Evolutionary conservation across 2,797 vertebrate genomes (phyloP).

Genomic region (Xiphophorus birchmanni): DNA sequence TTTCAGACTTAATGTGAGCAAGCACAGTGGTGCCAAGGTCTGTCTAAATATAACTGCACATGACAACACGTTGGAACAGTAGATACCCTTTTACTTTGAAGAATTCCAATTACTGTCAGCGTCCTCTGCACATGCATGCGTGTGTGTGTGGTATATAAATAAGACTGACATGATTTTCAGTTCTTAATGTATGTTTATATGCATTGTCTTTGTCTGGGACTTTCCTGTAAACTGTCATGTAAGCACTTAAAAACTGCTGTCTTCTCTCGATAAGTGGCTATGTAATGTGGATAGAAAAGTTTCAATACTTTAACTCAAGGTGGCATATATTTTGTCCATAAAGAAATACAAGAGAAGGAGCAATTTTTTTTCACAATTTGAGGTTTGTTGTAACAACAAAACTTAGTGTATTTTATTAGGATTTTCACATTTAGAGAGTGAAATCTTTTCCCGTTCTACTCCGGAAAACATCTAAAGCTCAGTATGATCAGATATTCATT

Average conservation of each 20-base stretch:
- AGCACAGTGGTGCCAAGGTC: slow-evolving; percentile 68
- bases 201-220: slow-evolving; percentile 18
- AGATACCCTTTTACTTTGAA: slow-evolving; percentile 80
- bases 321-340: slow-evolving; percentile 10
- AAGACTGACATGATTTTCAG: slow-evolving; percentile 45
- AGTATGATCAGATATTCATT: neutral
- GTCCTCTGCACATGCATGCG: slow-evolving; percentile 35
- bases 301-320: slow-evolving; percentile 42
- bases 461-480: neutral
- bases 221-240: slow-evolving; percentile 40
- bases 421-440: neutral
- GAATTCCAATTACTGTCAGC: slow-evolving; percentile 82
- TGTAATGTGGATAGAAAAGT: slow-evolving; percentile 30
- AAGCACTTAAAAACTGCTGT: slow-evolving; percentile 4
- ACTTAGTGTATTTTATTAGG: neutral
- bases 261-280: slow-evolving; percentile 31
- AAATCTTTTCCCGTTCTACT: neutral
- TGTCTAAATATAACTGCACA: slow-evolving; percentile 80
- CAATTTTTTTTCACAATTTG: neutral
- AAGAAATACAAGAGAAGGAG: neutral
- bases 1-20: slow-evolving; percentile 71
- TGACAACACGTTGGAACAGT: slow-evolving; percentile 76
- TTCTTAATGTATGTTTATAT: slow-evolving; percentile 38
- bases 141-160: slow-evolving; percentile 26
- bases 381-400: neutral